phyloP scores from a whole-genome alignment of 2,888 invertebrate genomes.

The Coecobrya sp. region DNA sequence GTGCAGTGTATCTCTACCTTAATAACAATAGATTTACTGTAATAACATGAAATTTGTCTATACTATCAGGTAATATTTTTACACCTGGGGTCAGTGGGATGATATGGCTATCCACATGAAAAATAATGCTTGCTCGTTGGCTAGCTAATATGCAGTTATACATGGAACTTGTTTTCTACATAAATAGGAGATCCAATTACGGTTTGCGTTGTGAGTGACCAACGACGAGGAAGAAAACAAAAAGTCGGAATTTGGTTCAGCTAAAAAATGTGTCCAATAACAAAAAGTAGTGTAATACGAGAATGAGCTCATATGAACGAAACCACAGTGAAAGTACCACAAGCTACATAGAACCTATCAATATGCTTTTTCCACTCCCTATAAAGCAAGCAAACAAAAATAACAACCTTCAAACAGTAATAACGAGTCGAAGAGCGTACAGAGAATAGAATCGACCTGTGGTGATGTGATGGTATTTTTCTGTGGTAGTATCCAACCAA shows the following conservation, averaged over 20 bases:
- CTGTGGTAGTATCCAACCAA: slow-evolving; percentile 27
- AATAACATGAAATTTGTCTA: too few species aligned
- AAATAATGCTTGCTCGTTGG: background rate
- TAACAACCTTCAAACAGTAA: slow-evolving; percentile 29
- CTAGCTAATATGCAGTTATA: background rate
- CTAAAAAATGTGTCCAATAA: background rate
- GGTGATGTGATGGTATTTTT: slow-evolving; percentile 40
- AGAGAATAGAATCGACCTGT: slow-evolving; percentile 34
- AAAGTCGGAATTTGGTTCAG: background rate
- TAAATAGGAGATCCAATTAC: slow-evolving; percentile 16
- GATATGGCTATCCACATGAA: background rate
- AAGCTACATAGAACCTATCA: background rate
- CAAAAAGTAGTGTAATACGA: background rate
- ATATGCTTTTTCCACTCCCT: background rate
- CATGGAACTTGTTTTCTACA: background rate
- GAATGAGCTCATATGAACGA: background rate
- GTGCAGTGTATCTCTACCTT: background rate
- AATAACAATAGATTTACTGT: too few species aligned
- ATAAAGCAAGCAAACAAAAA: slow-evolving; percentile 24
- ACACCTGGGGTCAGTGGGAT: background rate
- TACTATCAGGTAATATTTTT: background rate
- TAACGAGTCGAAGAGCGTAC: slow-evolving; percentile 19
- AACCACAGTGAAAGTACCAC: background rate
- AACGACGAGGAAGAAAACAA: slow-evolving; percentile 22
- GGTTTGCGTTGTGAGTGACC: slow-evolving; percentile 2